Conservation (phyloP, 2,113 vertebrate species). For the Grammomys dolichurus region DNA sequence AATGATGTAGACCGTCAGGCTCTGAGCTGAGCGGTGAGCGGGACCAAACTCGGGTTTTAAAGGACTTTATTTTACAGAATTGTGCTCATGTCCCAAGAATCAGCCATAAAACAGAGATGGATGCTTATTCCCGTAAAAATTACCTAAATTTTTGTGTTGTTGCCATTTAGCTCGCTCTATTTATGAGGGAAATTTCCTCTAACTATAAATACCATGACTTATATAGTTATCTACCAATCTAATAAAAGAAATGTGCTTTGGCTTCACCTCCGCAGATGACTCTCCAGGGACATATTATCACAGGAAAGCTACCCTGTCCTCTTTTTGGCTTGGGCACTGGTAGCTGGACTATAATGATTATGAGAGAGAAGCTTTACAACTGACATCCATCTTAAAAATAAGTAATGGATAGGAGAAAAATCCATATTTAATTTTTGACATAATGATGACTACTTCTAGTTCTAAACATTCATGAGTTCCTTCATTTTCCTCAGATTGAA, state of each 20-base stretch:
- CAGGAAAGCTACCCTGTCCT: background rate
- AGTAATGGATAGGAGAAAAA: background rate
- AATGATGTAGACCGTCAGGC: fast-evolving
- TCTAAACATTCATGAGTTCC: background rate
- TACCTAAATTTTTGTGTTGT: slow-evolving; percentile 28
- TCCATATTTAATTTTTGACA: background rate
- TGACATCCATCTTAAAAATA: background rate
- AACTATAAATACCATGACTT: slow-evolving; percentile 20
- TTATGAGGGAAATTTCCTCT: slow-evolving; percentile 50
- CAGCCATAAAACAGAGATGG: background rate
- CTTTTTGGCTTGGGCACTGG: background rate
- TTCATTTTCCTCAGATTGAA: background rate
- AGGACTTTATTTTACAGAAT: background rate
- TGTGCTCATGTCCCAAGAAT: background rate
- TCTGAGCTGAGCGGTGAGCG: background rate
- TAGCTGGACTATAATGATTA: background rate
- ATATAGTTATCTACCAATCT: slow-evolving; percentile 14
- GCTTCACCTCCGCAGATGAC: background rate
- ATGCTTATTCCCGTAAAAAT: slow-evolving; percentile 25
- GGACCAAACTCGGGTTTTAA: background rate
- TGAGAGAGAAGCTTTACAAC: background rate
- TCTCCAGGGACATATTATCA: background rate
- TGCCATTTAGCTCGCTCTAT: slow-evolving; percentile 19
- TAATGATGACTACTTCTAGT: background rate
- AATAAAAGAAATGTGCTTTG: slow-evolving; percentile 46